These are phyloP conservation scores for Campopleginae sp. DNA, from an alignment of 2,888 invertebrate species.

Conservation along the genomic window DNA sequence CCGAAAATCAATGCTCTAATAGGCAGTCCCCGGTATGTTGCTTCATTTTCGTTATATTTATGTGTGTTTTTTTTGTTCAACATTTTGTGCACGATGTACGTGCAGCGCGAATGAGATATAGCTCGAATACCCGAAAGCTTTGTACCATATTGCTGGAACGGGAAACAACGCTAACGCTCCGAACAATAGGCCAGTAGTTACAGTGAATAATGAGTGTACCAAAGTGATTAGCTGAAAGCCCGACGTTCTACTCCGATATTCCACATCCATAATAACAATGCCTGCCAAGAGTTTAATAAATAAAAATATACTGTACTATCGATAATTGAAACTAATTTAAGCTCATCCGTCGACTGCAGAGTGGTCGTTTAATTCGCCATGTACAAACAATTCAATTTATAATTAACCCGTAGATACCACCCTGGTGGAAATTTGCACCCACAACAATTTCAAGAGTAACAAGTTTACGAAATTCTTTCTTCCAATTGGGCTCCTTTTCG, in stretches of 20 bases:
- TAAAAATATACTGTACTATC: constrained; percentile 19
- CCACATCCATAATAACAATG: neutral
- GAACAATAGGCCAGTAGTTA: constrained; percentile 60
- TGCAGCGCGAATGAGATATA: neutral
- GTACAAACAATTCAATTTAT: no score
- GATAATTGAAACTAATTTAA: constrained; percentile 15
- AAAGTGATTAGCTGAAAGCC: constrained; percentile 65
- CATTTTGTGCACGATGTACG: constrained; percentile 33
- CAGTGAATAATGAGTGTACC: constrained; percentile 64
- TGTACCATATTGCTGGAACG: constrained; percentile 42
- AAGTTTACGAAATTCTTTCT: no score
- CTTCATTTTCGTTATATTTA: constrained; percentile 23
- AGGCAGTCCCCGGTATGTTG: neutral
- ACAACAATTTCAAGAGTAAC: no score
- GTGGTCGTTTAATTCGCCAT: no score
- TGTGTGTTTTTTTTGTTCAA: neutral
- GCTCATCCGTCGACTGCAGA: no score
- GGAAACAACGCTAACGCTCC: constrained; percentile 50
- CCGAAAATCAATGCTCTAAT: constrained; percentile 11
- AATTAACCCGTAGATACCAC: no score
- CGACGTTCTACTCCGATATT: neutral
- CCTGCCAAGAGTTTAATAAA: neutral
- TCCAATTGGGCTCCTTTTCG: no score
- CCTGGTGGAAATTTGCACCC: no score
- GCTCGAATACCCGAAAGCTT: constrained; percentile 30